Conservation (phyloP, 2,888 invertebrate genomes). For the Euclidia mi region DNA sequence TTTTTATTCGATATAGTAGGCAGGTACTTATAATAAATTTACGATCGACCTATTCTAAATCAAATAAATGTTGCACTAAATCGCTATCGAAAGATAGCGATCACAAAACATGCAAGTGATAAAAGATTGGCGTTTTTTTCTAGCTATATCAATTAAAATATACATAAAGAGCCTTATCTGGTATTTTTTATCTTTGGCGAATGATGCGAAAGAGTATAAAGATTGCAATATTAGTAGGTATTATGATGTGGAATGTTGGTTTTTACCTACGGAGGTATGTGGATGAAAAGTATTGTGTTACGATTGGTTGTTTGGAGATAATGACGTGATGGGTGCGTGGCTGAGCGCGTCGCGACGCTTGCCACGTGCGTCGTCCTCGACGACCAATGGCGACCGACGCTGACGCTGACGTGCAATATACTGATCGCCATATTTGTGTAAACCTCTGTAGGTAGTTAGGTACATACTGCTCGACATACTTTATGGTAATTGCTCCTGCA, state of each 20-base stretch:
- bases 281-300: constrained; percentile 37
- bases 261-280: constrained; percentile 27
- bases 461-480: neutral
- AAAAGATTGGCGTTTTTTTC: constrained; percentile 30
- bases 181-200: constrained; percentile 49
- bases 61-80: constrained; percentile 35
- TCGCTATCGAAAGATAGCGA: constrained; percentile 35
- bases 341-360: constrained; percentile 50
- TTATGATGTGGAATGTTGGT: constrained; percentile 27
- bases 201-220: constrained; percentile 35
- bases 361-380: constrained; percentile 31
- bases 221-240: constrained; percentile 34
- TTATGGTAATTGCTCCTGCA: neutral
- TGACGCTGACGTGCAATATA: constrained; percentile 36
- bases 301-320: constrained; percentile 65
- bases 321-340: constrained; percentile 45
- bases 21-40: constrained; percentile 16
- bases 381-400: constrained; percentile 57
- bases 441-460: neutral
- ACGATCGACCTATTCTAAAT: constrained; percentile 15
- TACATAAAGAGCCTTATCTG: constrained; percentile 38
- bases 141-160: constrained; percentile 38
- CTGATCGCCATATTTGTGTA: constrained; percentile 28
- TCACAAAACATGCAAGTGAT: constrained; percentile 28
- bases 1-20: neutral